Conservation (phyloP, 2,113 vertebrate genomes). For the Meriones unguiculatus region DNA sequence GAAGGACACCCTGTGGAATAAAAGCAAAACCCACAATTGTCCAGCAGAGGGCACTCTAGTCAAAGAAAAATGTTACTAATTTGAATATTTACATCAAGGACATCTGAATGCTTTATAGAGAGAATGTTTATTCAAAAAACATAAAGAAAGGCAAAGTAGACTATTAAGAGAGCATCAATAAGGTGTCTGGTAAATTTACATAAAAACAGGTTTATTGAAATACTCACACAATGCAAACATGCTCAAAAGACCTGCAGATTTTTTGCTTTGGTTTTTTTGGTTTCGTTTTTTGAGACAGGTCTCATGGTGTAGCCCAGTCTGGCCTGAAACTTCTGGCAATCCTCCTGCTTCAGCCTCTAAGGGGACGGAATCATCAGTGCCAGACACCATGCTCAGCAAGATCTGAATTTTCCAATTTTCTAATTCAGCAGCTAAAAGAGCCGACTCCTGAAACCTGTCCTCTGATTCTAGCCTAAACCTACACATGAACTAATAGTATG, state of each 20-base stretch:
- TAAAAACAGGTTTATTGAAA: constrained; percentile 27
- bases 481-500: neutral
- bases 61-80: constrained; percentile 1
- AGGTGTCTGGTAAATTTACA: constrained; percentile 46
- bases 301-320: neutral
- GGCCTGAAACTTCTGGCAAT: neutral
- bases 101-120: neutral
- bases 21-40: constrained; percentile 27
- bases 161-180: neutral
- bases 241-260: neutral
- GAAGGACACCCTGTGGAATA: constrained; percentile 84
- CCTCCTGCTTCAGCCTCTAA: neutral
- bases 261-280: neutral
- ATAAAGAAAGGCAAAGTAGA: neutral
- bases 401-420: neutral
- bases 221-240: constrained; percentile 8
- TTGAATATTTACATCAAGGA: neutral
- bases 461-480: neutral
- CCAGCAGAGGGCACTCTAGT: neutral
- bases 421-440: neutral
- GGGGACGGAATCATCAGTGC: neutral
- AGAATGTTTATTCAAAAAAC: constrained; percentile 12
- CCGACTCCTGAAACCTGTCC: too few species aligned
- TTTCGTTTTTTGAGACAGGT: neutral
- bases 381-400: neutral